Conservation (phyloP, 2,113 vertebrate species). For the Glareola pratincola region DNA sequence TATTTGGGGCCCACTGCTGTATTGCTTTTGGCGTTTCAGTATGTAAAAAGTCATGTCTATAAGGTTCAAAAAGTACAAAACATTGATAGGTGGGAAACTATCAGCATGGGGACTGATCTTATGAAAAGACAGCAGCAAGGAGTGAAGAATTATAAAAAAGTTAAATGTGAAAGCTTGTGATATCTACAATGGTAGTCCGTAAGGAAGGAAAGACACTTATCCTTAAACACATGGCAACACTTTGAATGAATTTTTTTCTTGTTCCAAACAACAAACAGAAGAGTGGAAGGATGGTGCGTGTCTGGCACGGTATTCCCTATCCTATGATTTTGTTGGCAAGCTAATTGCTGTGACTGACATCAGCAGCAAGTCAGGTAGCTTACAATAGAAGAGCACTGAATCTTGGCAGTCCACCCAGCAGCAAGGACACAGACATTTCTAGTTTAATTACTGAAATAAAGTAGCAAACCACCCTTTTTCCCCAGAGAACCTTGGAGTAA, state of each 20-base stretch:
- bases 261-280: neutral
- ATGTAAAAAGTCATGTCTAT: neutral
- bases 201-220: neutral
- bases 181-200: neutral
- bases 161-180: neutral
- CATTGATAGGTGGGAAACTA: neutral
- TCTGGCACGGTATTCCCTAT: neutral
- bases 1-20: neutral
- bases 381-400: neutral
- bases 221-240: neutral
- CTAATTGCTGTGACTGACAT: neutral
- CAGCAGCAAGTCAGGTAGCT: neutral
- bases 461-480: neutral
- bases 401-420: neutral
- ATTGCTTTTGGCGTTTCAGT: neutral
- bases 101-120: neutral
- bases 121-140: neutral
- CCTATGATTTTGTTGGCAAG: constrained; percentile 29
- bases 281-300: neutral
- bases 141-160: neutral
- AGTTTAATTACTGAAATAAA: constrained; percentile 31
- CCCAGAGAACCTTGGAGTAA: neutral
- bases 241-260: neutral
- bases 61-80: neutral
- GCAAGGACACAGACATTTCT: neutral